Conservation (phyloP, 1,140 invertebrate genomes). For the Oedothorax gibbosus region DNA sequence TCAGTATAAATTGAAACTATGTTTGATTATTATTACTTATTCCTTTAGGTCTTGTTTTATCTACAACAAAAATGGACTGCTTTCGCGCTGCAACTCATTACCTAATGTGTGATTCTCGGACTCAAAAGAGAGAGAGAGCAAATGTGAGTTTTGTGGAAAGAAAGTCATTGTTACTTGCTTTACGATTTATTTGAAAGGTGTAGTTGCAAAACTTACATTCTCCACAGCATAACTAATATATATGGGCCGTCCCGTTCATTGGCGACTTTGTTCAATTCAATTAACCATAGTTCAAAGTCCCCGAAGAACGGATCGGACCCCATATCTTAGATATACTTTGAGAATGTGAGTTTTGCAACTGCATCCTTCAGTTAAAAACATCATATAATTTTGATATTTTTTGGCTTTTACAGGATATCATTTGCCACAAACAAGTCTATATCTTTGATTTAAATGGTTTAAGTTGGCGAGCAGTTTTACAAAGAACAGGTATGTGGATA, state of each 20-base stretch:
- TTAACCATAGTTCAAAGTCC: no score
- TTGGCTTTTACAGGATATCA: background rate
- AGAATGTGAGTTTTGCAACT: no score
- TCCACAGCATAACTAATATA: no score
- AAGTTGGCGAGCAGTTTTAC: conserved; percentile 14
- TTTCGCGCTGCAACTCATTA: conserved; percentile 9
- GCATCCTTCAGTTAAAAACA: no score
- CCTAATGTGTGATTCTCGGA: background rate
- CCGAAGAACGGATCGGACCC: no score
- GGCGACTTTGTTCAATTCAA: no score
- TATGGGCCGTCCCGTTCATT: no score
- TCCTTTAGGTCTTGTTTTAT: conserved; percentile 8
- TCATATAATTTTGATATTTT: background rate
- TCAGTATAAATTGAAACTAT: no score
- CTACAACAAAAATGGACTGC: conserved; percentile 4
- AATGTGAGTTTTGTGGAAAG: background rate
- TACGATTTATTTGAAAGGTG: no score
- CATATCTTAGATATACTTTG: no score
- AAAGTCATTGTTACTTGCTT: background rate
- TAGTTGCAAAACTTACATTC: no score
- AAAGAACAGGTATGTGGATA: conserved; percentile 13
- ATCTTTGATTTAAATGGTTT: conserved; percentile 33
- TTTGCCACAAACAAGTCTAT: conserved; percentile 30
- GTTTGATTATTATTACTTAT: background rate
- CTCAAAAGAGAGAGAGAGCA: conserved; percentile 23